Percentiles rank a stretch among this genome's conserved stretches.
phyloP scores from a whole-genome alignment of 1,140 invertebrate species.

The Myzus persicae region DNA sequence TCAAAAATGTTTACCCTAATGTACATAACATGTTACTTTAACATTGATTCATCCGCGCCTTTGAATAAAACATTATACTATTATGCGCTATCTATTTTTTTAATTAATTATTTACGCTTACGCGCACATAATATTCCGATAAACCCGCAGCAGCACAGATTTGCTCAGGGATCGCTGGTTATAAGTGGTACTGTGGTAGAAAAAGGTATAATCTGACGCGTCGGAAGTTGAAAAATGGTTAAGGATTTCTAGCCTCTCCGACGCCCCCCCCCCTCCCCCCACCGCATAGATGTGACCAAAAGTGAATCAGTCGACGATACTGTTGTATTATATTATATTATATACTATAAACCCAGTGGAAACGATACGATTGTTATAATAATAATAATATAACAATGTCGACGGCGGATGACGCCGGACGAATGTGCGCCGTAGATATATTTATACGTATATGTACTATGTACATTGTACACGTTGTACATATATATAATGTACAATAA shows the following conservation, averaged over 20 bases:
- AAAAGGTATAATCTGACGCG: background rate
- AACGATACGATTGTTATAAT: background rate
- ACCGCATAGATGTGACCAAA: background rate
- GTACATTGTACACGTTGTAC: no score
- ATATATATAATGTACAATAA: no score
- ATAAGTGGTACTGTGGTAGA: no score
- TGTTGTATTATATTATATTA: background rate
- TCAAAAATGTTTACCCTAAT: background rate
- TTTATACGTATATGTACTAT: background rate
- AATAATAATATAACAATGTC: background rate
- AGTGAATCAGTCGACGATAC: background rate
- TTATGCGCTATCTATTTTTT: background rate
- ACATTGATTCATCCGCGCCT: background rate
- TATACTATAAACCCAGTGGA: background rate
- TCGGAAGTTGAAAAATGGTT: background rate
- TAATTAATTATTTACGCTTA: background rate
- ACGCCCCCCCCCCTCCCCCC: no score
- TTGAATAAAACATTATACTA: background rate
- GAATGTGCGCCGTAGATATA: background rate
- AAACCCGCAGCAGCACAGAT: background rate
- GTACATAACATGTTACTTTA: background rate
- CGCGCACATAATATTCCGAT: background rate
- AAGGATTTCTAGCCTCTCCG: background rate
- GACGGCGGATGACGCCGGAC: no score
- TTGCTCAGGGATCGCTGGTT: background rate